phyloP scores from a whole-genome alignment of 2,113 vertebrate genomes.

The Cathartes aura region DNA sequence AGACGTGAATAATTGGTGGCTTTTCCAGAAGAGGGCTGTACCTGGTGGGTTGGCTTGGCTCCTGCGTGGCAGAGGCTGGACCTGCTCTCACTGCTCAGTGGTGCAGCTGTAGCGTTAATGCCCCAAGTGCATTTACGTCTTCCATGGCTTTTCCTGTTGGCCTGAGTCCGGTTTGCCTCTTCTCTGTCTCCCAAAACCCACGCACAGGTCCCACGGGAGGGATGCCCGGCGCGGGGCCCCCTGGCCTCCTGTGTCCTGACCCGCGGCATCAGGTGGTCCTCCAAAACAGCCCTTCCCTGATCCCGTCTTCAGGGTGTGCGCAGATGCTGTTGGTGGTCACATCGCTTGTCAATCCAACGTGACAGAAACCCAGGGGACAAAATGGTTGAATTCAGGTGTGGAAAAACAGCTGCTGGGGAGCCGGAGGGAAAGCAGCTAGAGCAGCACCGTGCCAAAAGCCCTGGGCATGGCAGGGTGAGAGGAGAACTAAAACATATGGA shows the following conservation, averaged over 20 bases:
- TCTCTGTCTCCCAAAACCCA: neutral
- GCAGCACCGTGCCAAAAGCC: fast-evolving
- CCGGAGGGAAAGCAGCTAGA: neutral
- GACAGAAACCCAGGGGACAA: neutral
- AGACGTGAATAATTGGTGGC: fast-evolving
- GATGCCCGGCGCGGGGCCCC: too few species aligned
- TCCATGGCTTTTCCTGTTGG: neutral
- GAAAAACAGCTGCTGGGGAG: neutral
- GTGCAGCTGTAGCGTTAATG: neutral
- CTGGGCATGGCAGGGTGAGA: neutral
- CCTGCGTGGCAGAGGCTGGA: neutral
- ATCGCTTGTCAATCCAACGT: neutral
- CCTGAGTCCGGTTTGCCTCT: neutral
- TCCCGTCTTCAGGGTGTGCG: neutral
- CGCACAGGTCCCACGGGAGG: neutral
- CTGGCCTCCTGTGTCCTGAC: neutral
- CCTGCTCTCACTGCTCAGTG: neutral
- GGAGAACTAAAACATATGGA: neutral
- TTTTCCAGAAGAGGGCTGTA: neutral
- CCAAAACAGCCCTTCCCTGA: neutral
- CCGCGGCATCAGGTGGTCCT: fast-evolving
- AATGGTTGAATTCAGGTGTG: neutral
- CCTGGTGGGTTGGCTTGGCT: neutral
- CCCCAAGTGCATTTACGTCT: neutral
- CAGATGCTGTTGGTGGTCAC: neutral